Evolutionary conservation across 2,797 vertebrate species (phyloP), one percentile per base, ranked within the genome.

Genomic region (Gymnocypris eckloni): DNA sequence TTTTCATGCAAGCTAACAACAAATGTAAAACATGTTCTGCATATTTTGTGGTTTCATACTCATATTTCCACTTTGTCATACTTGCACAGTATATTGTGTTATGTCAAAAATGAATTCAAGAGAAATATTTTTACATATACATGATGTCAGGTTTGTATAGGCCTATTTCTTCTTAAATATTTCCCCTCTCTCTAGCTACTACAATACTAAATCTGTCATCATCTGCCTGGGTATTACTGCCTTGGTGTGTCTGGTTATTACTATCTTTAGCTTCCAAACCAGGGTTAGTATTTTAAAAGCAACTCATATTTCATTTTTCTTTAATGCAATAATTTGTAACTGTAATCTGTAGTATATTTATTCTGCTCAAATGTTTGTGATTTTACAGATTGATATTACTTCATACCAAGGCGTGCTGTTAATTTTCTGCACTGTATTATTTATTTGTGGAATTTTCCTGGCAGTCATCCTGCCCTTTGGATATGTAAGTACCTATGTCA

Each of bases 221-320:
- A 91, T 98, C 91, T 98, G 97, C 85, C 94, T 98, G 87, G 96
- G 96, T 22, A 98, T 98, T 92, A 98, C 97, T 0, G 95, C 94
- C 25, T 92, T 97, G 41, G 97, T 98, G 89, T 98, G 97, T 91
- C 93, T 99, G 59, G 92, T 96, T 0, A 96, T 99, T 90, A 97
- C 96, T 0, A 41, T 97, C 91, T 97, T 98, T 94, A 98, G 97
- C 92, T 98, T 98, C 92, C 97, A 98, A 94, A 97, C 96, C 79
- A 98, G 97, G 95, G 98, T 98, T 79, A 93, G 94, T 59, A 67
- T 33, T 84, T 25, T 70, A 25, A 85, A 33, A 18, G 20, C 22
- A 25, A 16, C 22, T 16, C 4, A 69, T 45, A 20, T 45, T 25
- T 50, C 25, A 61, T 9, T 70, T 78, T 77, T 13, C 20, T 20